These are phyloP conservation scores for Habroteleia sp. DNA, from an alignment of 2,888 invertebrate genomes.

Conservation along the genomic window DNA sequence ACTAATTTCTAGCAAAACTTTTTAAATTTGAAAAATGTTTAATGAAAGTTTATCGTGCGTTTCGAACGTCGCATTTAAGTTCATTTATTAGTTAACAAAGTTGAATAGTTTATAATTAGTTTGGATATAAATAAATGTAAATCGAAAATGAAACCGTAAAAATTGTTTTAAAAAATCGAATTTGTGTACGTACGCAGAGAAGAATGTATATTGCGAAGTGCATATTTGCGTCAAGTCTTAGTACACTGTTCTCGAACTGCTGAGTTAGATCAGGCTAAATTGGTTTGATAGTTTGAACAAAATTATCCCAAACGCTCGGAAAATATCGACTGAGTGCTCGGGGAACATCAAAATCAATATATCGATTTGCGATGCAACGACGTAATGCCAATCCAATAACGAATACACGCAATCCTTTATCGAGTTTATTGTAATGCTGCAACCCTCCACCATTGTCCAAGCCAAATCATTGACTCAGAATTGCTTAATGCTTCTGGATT, in stretches of 20 bases:
- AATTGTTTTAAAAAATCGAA: no score
- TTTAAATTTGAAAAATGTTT: no score
- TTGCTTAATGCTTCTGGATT: constrained; percentile 68
- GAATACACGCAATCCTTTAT: constrained; percentile 40
- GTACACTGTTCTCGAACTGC: constrained; percentile 5
- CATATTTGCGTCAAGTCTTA: constrained; percentile 12
- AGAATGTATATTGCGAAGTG: constrained; percentile 24
- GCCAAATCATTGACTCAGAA: constrained; percentile 69
- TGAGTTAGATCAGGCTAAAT: not conserved
- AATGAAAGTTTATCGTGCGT: no score
- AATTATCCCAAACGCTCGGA: constrained; percentile 5
- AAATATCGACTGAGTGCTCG: constrained; percentile 29
- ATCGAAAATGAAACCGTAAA: no score
- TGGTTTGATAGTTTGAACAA: constrained; percentile 12
- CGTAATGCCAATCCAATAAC: constrained; percentile 47
- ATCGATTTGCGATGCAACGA: constrained; percentile 38
- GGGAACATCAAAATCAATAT: constrained; percentile 38
- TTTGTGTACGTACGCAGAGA: constrained; percentile 31
- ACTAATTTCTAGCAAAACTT: no score
- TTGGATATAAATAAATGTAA: no score
- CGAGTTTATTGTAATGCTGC: constrained; percentile 60
- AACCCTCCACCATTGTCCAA: constrained; percentile 67
- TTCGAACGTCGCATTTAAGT: no score
- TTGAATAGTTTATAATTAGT: no score
- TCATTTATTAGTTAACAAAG: no score